Base-by-base conservation (phyloP, 2,888 invertebrate genomes). In the Leucoma salicis region DNA sequence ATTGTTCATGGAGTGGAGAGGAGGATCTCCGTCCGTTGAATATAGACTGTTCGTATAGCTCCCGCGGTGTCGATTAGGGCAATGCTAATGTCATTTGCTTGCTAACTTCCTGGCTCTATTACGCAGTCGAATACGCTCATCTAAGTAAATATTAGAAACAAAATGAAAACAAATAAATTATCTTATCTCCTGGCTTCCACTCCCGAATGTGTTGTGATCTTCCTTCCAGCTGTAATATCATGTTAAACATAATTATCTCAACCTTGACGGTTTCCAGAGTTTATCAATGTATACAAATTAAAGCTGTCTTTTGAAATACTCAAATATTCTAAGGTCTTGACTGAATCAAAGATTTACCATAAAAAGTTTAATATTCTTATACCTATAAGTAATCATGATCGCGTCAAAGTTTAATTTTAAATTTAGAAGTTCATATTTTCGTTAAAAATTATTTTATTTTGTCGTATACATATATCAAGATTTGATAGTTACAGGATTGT, bases 61-160 rank as follows among this genome's bases (percentile, higher is more conserved):
- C 81, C 82, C 82, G 68, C 63, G 79, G 70, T 77, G 82, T 78
- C 80, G 79, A 82, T 86, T 84, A 84, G 72, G 74, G 72, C 31
- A 74, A 82, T 78, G 80, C 78, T 83, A 83, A 85, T 81, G 79
- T 67, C 76, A 77, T 82, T 81, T 84, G 78, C 82, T 82, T 80
- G 74, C 70, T 61, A 78, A 81, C 78, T 83, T 79, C 57, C 74
- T 82, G 79, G 78, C 78, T 59, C 11, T 18, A 24, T 53, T 53
- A 54, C 57, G 67, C 62, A 57, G 66, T 65, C 64, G 61, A 64
- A 65, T 60, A 66, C 65, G 62, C 69, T 68, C 70, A 74, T 69
- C 65, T 54, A 59, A 67, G 64, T 69, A 77, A 75, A 76, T 72
- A 76, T 70, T 64, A 68, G 63, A 63, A 54, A 54, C 59, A 47